phyloP scores from a whole-genome alignment of 2,113 vertebrate species.

The Colaptes auratus region DNA sequence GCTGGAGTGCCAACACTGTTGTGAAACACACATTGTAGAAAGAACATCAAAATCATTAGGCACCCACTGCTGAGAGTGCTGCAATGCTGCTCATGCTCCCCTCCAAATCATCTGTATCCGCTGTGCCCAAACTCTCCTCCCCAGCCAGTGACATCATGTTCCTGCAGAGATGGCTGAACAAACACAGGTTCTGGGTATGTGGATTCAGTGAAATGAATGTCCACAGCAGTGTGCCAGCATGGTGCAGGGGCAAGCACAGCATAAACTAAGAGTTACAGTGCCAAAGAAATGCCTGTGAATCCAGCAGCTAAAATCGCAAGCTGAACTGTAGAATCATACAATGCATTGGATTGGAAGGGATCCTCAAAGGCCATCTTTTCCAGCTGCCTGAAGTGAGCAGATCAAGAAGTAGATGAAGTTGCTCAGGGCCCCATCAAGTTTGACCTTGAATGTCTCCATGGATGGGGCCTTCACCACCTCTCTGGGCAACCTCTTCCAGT shows the following conservation, averaged over 20 bases:
- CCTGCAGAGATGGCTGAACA: background rate
- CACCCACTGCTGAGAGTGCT: background rate
- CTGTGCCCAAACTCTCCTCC: accelerated
- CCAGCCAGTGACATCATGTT: background rate
- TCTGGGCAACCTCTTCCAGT: too few species aligned
- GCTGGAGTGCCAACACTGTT: background rate
- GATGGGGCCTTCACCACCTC: too few species aligned
- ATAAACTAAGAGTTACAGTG: background rate
- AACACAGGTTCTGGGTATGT: background rate
- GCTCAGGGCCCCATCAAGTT: too few species aligned
- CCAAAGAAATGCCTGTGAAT: background rate
- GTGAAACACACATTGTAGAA: background rate
- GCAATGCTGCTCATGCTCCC: background rate
- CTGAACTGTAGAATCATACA: too few species aligned
- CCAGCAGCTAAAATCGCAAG: background rate
- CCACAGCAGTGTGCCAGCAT: background rate
- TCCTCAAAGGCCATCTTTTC: too few species aligned
- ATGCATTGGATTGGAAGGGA: too few species aligned
- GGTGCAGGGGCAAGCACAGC: background rate
- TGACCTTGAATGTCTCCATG: too few species aligned
- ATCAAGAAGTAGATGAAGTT: too few species aligned
- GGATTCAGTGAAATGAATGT: background rate
- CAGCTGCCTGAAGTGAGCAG: too few species aligned
- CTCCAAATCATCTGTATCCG: background rate
- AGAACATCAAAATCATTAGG: background rate